phyloP scores from a whole-genome alignment of 2,113 vertebrate genomes.

The Bolborhynchus lineola region DNA sequence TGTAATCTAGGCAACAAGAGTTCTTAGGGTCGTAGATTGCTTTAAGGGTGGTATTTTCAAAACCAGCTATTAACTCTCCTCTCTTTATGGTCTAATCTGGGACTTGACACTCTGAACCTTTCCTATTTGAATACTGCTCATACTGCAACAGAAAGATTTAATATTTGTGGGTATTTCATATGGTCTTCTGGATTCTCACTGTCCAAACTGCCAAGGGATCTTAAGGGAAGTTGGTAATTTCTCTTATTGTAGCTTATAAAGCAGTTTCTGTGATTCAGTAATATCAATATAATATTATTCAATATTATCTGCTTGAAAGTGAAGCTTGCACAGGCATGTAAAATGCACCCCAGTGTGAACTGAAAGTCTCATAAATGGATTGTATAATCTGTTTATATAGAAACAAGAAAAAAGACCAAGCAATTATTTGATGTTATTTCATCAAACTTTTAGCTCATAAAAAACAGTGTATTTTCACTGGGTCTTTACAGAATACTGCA shows the following conservation, averaged over 20 bases:
- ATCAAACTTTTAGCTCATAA: neutral
- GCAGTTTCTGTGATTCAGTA: neutral
- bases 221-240: neutral
- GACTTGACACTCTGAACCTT: neutral
- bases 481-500: neutral
- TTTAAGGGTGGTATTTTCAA: neutral
- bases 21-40: neutral
- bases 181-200: neutral
- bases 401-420: neutral
- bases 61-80: neutral
- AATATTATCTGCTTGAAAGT: neutral
- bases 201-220: neutral
- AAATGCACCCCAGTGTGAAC: neutral
- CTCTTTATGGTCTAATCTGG: neutral
- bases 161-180: neutral
- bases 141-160: neutral
- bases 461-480: neutral
- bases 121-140: neutral
- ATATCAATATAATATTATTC: neutral
- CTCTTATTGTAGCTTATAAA: neutral
- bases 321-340: neutral
- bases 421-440: neutral
- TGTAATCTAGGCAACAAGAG: neutral
- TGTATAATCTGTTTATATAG: neutral
- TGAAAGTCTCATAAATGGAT: neutral